A percentile compares a stretch with the other conserved stretches of the same genome.
These are phyloP conservation scores for Frankliniella intonsa DNA, from an alignment of 2,888 invertebrate genomes.

Conservation along the genomic window DNA sequence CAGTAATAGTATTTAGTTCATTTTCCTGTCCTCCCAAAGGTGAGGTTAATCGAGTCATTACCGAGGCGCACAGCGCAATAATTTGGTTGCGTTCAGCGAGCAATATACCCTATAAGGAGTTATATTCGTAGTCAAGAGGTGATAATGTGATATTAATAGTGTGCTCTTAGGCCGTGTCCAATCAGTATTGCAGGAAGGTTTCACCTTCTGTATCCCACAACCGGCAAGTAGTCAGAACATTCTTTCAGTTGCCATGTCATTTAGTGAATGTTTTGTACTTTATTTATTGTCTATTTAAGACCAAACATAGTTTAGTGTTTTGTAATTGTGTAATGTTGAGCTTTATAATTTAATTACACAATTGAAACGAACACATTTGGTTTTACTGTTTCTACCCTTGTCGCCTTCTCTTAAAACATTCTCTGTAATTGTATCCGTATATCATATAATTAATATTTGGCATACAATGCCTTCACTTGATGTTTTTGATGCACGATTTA, in stretches of 20 bases:
- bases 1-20: not conserved
- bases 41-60: not conserved
- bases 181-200: conserved; percentile 17
- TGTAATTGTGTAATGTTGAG: conserved; percentile 20
- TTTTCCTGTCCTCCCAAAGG: not conserved
- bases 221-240: conserved; percentile 11
- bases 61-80: not conserved
- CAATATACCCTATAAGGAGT: not conserved
- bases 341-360: conserved; percentile 7
- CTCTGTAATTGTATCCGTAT: not conserved
- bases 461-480: not conserved
- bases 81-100: not conserved
- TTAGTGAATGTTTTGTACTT: not conserved
- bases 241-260: conserved; percentile 23
- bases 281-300: conserved; percentile 7
- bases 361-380: conserved; percentile 25
- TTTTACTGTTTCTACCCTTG: not conserved
- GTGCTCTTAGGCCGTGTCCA: conserved; percentile 17
- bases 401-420: not conserved
- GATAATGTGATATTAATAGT: conserved; percentile 19
- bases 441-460: not conserved
- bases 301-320: not conserved
- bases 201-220: not conserved
- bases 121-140: not conserved
- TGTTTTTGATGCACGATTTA: conserved; percentile 9